Base-by-base conservation (phyloP, 2,888 invertebrate species). In the Augochlorella aurata region DNA sequence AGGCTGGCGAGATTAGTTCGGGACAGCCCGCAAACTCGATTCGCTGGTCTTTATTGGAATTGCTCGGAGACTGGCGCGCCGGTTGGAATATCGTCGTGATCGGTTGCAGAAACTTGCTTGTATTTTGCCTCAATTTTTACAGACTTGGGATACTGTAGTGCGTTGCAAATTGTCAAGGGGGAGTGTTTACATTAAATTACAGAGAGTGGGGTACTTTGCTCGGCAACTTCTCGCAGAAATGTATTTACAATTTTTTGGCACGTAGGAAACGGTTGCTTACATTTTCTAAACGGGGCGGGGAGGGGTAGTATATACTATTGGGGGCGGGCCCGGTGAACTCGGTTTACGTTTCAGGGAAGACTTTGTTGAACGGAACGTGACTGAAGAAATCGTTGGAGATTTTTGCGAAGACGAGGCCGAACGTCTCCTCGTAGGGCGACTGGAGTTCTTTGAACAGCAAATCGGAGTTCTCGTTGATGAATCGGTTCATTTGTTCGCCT, bases 401-500 rank as follows among this genome's bases (percentile, higher is more conserved):
- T 68, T 96, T 95, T 58, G 95, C 94, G 92, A 97, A 97, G 0
- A 96, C 95, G 0, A 95, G 90, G 66, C 96, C 96, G 79, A 97
- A 95, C 14, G 96, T 95, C 79, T 95, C 95, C 88, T 97, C 96
- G 91, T 96, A 97, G 0, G 96, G 95, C 0, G 94, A 94, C 90
- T 96, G 96, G 49, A 97, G 92, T 89, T 96, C 96, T 86, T 95
- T 95, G 93, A 96, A 96, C 1, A 96, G 95, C 0, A 95, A 92
- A 44, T 96, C 95, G 69, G 96, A 95, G 90, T 96, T 96, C 52
- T 96, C 95, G 90, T 96, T 96, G n/a, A 96, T 92, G 92, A 96
- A 96, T 29, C 93, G 90, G 89, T 96, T 96, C 95, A 96, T 95
- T 82, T 95, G 95, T 38, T 95, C 95, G 18, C 92, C 93, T 93